Base-by-base conservation (phyloP, 2,888 invertebrate genomes). In the Eristalinus sepulchralis region DNA sequence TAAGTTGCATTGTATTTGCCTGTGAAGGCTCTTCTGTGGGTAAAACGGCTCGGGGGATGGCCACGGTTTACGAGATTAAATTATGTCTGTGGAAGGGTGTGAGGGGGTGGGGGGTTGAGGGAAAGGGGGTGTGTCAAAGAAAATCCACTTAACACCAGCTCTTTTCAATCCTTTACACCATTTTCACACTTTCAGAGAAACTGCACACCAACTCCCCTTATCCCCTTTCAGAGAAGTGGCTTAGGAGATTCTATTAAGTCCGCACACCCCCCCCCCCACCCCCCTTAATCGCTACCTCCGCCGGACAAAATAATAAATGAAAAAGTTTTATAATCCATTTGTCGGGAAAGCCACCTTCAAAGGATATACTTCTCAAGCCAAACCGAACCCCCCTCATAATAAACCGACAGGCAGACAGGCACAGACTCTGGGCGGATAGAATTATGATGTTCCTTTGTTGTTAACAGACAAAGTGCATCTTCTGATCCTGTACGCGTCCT, bases 321-420 rank as follows among this genome's bases (percentile, higher is more conserved):
- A 33, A 78, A 83, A 70, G 64, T 79, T 83, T 27, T 60, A 31
- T 70, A 83, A 79, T 83, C 83, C 83, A 66, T 79, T 73, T 78
- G 47, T 60, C 60, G 63, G 63, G 68, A 55, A 62, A 24, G 33
- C 57, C 22, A 5, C 53, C 1, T 31, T 67, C 72, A 83, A 68
- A 83, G 59, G 22, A 71, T 53, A 53, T 66, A 79, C 67, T 73
- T 59, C 64, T 20, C 10, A 3, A 31, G 24, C 60, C 8, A 2
- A 2, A 13, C 0, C 17, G n/a, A n/a, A n/a, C 24, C 17, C 17
- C 39, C 27, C 39, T 36, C 22, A 62, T 39, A 62, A 34, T 34
- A 34, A 11, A 39, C n/a, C 13, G 39, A 4, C 13, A 27, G 27
- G 39, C 13, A 2, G n/a, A 27, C 27, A 39, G 39, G 2, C 39